A percentile compares a stretch with the other conserved stretches of the same genome.
Evolutionary conservation across 2,113 vertebrate species (phyloP).

Genomic region (Dunckerocampus dactyliophorus): DNA sequence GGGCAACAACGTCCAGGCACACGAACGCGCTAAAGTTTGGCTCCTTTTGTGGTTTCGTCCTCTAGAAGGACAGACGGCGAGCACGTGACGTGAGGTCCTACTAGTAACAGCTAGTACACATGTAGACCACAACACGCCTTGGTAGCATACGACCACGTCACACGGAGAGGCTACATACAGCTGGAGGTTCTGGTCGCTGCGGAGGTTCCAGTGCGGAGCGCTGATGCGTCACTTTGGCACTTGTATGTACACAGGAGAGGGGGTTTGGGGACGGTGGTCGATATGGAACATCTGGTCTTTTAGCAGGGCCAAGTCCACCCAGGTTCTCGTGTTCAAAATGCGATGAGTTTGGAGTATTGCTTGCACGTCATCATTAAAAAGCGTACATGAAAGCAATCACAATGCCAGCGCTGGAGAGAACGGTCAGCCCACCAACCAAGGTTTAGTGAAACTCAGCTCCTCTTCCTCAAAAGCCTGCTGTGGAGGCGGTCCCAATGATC

Average conservation of each 20-base stretch:
- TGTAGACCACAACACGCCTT: constrained; percentile 43
- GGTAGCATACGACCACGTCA: constrained; percentile 48
- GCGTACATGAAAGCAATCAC: too few species aligned
- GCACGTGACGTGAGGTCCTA: constrained; percentile 63
- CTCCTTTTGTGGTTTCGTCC: neutral
- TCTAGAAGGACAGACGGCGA: constrained; percentile 38
- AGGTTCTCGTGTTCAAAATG: too few species aligned
- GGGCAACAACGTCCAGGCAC: constrained; percentile 44
- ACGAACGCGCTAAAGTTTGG: constrained; percentile 25
- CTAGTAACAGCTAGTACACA: constrained; percentile 60
- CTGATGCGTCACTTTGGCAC: constrained; percentile 66
- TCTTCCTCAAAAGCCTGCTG: too few species aligned
- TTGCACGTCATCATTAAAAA: too few species aligned
- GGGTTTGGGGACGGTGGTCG: neutral
- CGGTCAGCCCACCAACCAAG: too few species aligned
- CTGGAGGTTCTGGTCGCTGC: constrained; percentile 45
- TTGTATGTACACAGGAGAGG: constrained; percentile 42
- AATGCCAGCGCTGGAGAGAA: too few species aligned
- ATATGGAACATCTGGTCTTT: neutral
- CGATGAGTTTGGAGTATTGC: too few species aligned
- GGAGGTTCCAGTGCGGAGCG: neutral
- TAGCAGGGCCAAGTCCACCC: too few species aligned
- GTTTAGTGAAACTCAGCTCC: too few species aligned
- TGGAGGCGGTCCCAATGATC: too few species aligned
- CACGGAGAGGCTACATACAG: constrained; percentile 65